These are phyloP conservation scores for Drosophila dives DNA, from an alignment of 2,888 invertebrate genomes.

Conservation along the genomic window DNA sequence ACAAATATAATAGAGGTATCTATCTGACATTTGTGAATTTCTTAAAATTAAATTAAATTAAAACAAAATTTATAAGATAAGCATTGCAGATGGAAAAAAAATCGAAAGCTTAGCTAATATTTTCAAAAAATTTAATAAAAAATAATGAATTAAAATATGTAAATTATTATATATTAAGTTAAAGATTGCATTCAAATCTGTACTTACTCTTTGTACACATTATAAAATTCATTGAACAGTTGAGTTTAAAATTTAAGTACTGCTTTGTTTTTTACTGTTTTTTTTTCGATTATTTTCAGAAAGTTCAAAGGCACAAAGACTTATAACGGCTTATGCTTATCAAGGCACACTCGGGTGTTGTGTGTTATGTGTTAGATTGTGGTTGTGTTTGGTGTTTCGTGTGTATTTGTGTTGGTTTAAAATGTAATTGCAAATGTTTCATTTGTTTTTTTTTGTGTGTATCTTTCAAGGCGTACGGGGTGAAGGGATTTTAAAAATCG, in stretches of 20 bases:
- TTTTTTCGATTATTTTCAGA: constrained; percentile 27
- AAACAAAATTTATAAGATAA: neutral
- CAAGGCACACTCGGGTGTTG: constrained; percentile 67
- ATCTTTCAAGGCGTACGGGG: constrained; percentile 48
- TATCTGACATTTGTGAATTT: neutral
- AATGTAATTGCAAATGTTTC: constrained; percentile 14
- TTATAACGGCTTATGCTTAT: constrained; percentile 38
- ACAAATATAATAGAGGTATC: neutral
- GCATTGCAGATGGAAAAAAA: no score
- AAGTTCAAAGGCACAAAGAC: constrained; percentile 68
- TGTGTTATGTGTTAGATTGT: constrained; percentile 33
- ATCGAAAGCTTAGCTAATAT: neutral
- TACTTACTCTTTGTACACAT: constrained; percentile 74
- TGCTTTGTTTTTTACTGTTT: constrained; percentile 4
- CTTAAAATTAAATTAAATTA: neutral
- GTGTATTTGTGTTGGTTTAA: constrained; percentile 32
- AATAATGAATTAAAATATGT: neutral
- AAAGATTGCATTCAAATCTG: neutral
- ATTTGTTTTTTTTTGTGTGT: constrained; percentile 19
- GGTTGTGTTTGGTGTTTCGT: constrained; percentile 33
- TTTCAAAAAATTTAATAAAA: neutral
- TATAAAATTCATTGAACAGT: constrained; percentile 45
- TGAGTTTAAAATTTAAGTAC: constrained; percentile 27
- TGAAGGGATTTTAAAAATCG: constrained; percentile 77
- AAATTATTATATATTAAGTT: neutral